Conservation (phyloP, 1,140 invertebrate species). For the Homalodisca vitripennis region DNA sequence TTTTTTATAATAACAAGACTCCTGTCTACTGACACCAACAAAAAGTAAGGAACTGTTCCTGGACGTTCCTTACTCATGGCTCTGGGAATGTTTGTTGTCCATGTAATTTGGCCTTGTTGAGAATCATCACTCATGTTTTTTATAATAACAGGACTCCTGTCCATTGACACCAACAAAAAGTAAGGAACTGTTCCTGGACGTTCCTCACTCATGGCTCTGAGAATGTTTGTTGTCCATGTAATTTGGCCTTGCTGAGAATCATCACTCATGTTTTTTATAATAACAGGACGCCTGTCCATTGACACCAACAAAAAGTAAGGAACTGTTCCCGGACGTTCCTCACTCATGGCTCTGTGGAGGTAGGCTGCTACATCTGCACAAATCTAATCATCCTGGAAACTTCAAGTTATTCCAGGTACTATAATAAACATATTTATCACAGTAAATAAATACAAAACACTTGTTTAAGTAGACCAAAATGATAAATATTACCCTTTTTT, state of each 20-base stretch:
- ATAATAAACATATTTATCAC: too few relatives aligned
- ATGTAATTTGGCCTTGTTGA: too few relatives aligned
- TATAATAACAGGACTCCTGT: too few relatives aligned
- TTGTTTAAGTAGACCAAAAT: too few relatives aligned
- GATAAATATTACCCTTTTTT: too few relatives aligned
- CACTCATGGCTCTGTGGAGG: constrained; percentile 91
- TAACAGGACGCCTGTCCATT: too few relatives aligned
- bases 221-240: too few relatives aligned
- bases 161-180: constrained; percentile 81
- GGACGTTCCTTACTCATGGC: constrained; percentile 76
- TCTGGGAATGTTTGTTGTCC: constrained; percentile 89
- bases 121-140: too few relatives aligned
- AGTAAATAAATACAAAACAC: too few relatives aligned
- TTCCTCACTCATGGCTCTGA: constrained; percentile 79
- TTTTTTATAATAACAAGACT: too few relatives aligned
- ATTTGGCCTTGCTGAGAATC: too few relatives aligned
- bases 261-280: too few relatives aligned
- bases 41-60: constrained; percentile 78
- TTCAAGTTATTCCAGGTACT: constrained; percentile 81
- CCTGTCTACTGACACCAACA: constrained; percentile 70
- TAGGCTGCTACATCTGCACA: constrained; percentile 79
- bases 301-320: constrained; percentile 79
- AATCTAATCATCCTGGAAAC: constrained; percentile 79
- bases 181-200: constrained; percentile 69
- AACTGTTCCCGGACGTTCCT: constrained; percentile 73